Evolutionary conservation across 2,888 invertebrate genomes (phyloP), one percentile per base, ranked within the genome.

Genomic region (Axea sp.): DNA sequence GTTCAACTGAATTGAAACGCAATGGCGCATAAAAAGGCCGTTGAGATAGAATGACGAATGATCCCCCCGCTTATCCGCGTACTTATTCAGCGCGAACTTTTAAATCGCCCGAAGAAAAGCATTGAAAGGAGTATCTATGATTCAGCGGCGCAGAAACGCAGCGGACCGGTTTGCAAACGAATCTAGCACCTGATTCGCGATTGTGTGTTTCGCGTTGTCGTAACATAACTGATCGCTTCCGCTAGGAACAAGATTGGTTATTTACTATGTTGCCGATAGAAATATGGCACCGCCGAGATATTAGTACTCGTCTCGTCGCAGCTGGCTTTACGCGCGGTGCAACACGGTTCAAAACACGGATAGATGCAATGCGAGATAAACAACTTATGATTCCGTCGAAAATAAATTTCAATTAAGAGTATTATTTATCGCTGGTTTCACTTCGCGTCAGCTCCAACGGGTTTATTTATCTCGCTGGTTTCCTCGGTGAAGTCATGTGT

Each of bases 141-240:
- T 75, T 75, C 65, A 75, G 43, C 64, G 53, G 55, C 51, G 39
- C 22, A 60, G 47, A 53, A 64, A 64, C 31, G 51, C 51, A 43
- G 62, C 68, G 43, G 68, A 68, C 62, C 64, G 69, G 53, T 74
- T 69, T 69, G 31, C 45, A 45, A 69, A 41, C 41, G 41, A 60
- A 53, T 53, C 53, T 69, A 47, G 64, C 65, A 60, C 65, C 65
- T 74, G 74, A 74, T 74, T 55, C 68, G 75, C 72, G 75, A 75
- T 72, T 68, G 75, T 75, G 75, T 59, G 60, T 75, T 60, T 62
- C 67, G 65, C 65, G 69, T 74, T 69, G 74, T 74, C 74, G 69
- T 47, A 62, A 64, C 53, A 77, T 82, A 82, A 83, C 82, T 82
- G 80, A 83, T 83, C 80, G 78, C 76, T 83, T 83, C 83, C 83